Conservation (phyloP, 1,140 invertebrate species). For the Heliothis subflexa region DNA sequence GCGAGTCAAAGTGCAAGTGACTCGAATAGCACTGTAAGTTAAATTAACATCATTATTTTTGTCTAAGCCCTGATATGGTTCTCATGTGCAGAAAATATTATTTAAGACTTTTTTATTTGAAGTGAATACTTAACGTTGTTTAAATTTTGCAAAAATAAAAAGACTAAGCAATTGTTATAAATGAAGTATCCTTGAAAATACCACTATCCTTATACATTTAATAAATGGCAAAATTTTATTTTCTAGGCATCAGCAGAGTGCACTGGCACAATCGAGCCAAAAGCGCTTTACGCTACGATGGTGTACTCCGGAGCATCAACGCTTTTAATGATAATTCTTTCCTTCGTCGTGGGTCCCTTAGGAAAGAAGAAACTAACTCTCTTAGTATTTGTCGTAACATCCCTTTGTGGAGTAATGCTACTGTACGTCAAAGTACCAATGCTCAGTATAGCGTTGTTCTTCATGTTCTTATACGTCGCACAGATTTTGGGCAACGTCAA, state of each 20-base stretch:
- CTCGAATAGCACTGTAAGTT: conserved; percentile 14
- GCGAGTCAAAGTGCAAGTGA: conserved; percentile 55
- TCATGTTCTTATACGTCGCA: conserved; percentile 68
- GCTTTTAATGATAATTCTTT: conserved; percentile 61
- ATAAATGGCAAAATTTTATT: not conserved
- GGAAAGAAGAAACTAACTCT: conserved; percentile 69
- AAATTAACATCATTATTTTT: not conserved
- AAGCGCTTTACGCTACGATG: conserved; percentile 70
- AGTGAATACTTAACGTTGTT: not conserved
- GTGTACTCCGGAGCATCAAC: conserved; percentile 65
- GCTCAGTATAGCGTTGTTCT: conserved; percentile 70
- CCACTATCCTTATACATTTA: too few relatives aligned
- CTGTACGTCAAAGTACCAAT: conserved; percentile 67
- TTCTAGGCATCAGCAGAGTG: conserved; percentile 63
- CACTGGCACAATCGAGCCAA: conserved; percentile 60
- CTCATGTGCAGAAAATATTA: too few relatives aligned
- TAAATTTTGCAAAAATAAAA: not conserved
- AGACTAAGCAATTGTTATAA: not conserved
- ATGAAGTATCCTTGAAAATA: too few relatives aligned
- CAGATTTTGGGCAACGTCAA: conserved; percentile 72
- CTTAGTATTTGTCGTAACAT: conserved; percentile 59
- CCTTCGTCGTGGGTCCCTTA: conserved; percentile 66
- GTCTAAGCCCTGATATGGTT: not conserved
- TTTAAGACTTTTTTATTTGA: too few relatives aligned
- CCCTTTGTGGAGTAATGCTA: conserved; percentile 58